Conservation (phyloP, 2,113 vertebrate genomes). For the Opisthocomus hoazin region DNA sequence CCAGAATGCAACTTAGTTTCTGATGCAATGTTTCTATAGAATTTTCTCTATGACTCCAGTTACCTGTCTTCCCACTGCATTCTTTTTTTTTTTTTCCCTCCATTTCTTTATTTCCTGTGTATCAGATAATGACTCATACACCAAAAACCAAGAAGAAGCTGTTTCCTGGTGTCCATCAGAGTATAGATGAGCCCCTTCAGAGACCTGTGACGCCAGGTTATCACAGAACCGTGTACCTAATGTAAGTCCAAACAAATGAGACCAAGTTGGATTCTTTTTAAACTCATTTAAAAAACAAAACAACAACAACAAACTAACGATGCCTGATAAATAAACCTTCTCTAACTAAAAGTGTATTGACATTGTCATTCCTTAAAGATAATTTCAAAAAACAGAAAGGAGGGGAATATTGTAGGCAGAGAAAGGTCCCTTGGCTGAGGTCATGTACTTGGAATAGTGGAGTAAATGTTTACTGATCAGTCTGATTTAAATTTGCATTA, state of each 20-base stretch:
- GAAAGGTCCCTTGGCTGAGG: background rate
- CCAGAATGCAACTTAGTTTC: background rate
- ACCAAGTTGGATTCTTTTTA: background rate
- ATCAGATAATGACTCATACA: constrained; percentile 94
- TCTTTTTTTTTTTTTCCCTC: background rate
- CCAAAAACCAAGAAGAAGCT: constrained; percentile 79
- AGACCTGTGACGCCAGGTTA: constrained; percentile 86
- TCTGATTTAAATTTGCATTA: background rate
- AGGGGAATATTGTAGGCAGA: background rate
- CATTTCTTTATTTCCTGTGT: background rate
- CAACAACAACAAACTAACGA: background rate
- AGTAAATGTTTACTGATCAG: background rate
- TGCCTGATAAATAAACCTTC: constrained; percentile 20
- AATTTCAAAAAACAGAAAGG: background rate
- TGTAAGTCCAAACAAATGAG: constrained; percentile 71
- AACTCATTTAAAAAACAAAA: background rate
- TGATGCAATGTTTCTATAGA: background rate
- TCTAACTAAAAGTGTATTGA: background rate
- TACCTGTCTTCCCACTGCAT: background rate
- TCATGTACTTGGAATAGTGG: background rate
- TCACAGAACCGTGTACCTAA: constrained; percentile 65
- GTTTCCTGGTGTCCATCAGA: constrained; percentile 51
- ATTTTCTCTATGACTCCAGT: background rate
- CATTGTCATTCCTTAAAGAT: background rate
- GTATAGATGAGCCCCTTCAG: constrained; percentile 83